Evolutionary conservation across 2,797 vertebrate species (phyloP), one percentile per base, ranked within the genome.

Genomic region (Micromesistius poutassou): DNA sequence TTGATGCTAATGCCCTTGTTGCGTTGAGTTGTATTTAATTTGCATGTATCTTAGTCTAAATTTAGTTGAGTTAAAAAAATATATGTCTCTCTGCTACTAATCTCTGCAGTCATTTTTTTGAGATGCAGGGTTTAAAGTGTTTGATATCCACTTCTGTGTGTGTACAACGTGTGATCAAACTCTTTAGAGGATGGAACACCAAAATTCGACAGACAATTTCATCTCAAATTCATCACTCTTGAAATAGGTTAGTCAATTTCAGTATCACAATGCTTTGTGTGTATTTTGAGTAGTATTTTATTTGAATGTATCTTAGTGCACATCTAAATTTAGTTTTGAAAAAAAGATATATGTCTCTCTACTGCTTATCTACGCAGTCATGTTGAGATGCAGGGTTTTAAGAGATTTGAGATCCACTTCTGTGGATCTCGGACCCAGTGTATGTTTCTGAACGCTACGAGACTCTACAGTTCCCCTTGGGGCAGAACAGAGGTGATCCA

Each of bases 401-500:
- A 35, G 33, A 35, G 33, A n/a, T 35, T 35, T 35, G 33, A 35
- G 0, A 22, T 62, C 50, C 50, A n/a, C 46, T 5, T 50, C 46
- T 62, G 50, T 62, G 19, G 2, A n/a, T 68, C 28, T 68, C n/a
- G 28, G 25, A 28, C 7, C 62, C 62, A 13, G 62, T 68, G 62
- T 28, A 28, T 25, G 28, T 68, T 68, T 68, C 62, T 68, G 62
- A 68, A 28, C 28, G n/a, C 2, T 68, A 12, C 7, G 6, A 6
- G 55, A 62, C 55, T 50, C 46, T 22, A 19, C 42, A 16, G 5
- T 62, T 62, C 74, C 36, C 55, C 77, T 76, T 80, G 85, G 86
- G 72, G 78, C 74, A 87, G 73, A 83, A 80, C 76, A 36, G 76
- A 80, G 79, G 50, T 83, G 86, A 91, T 89, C 82, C 89, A 88